Base-by-base conservation (phyloP, 2,113 vertebrate genomes). In the Neodon shergylaensis region DNA sequence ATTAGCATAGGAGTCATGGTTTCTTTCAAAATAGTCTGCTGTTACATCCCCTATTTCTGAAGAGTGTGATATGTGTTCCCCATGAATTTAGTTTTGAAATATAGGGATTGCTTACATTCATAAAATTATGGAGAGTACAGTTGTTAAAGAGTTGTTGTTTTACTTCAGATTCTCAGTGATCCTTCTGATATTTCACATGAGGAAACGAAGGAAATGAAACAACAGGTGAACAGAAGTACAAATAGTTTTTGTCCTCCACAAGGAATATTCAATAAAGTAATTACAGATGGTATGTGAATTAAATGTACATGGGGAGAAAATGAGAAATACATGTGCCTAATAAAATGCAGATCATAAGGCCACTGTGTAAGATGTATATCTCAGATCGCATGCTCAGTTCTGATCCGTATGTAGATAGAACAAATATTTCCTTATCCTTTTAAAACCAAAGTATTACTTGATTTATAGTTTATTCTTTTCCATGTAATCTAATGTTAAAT, bases 281-380 rank as follows among this genome's bases (percentile, higher is more conserved):
- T 98, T 79, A 98, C 97, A 96, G 88, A 73, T 65, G 96, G 97
- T 97, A 97, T 83, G 95, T 97, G 70, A 92, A 88, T 88, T 94
- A 65, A 88, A 76, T 91, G 22, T 79, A 54, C 88, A 5, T 88
- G 77, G 49, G 90, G 76, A 91, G 10, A 90, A 90, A 93, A 87
- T 88, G 21, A 95, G 72, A 90, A 78, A 77, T 94, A 3, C 61
- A 61, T 73, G 58, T 94, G 42, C 77, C 79, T 87, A 83, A 88
- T 95, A 91, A 83, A 89, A 89, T 19, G 72, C 8, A 52, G 36
- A 44, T 70, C n/a, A 16, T 76, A 81, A 70, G 89, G 24, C 17
- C 22, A 6, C 28, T 84, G 70, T 54, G n/a, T 78, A 36, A 33
- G 79, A 49, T 79, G 6, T 82, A 9, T 5, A 44, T 26, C n/a